These are phyloP conservation scores for Caerostris darwini DNA, from an alignment of 1,140 invertebrate genomes.

Conservation along the genomic window DNA sequence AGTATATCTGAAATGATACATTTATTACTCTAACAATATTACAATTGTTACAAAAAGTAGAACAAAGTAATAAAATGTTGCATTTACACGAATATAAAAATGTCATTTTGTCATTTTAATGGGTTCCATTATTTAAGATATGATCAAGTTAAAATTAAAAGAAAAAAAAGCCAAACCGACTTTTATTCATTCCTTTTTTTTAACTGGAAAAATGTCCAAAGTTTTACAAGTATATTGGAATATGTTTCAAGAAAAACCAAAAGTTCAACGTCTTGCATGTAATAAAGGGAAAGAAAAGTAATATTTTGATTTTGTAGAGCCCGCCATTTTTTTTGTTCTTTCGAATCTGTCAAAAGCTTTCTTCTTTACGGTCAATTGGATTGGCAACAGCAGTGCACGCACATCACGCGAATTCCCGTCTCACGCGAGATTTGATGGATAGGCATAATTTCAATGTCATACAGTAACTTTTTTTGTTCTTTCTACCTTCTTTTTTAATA, in stretches of 20 bases:
- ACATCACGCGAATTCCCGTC: constrained; percentile 70
- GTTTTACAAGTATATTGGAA: constrained; percentile 2
- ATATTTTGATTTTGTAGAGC: constrained; percentile 27
- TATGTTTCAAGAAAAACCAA: neutral
- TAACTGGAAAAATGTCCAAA: neutral
- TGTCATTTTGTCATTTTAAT: neutral
- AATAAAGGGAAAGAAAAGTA: neutral
- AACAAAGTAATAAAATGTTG: neutral
- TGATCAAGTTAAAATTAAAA: neutral
- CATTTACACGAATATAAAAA: neutral
- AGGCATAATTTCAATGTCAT: constrained; percentile 67
- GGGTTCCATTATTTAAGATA: too few relatives aligned
- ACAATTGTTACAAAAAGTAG: too few relatives aligned
- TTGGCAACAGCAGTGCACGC: constrained; percentile 68
- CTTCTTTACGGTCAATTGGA: constrained; percentile 75
- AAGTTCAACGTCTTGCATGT: constrained; percentile 1
- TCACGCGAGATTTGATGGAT: constrained; percentile 74
- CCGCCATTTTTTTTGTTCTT: constrained; percentile 1
- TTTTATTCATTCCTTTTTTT: neutral
- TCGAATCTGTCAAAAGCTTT: constrained; percentile 57
- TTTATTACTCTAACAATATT: too few relatives aligned
- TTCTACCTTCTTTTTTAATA: constrained; percentile 51
- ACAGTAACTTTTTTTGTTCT: neutral
- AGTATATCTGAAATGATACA: too few relatives aligned
- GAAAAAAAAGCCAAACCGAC: neutral